These are phyloP conservation scores for Dascillus cervinus DNA, from an alignment of 2,888 invertebrate genomes.

Conservation along the genomic window DNA sequence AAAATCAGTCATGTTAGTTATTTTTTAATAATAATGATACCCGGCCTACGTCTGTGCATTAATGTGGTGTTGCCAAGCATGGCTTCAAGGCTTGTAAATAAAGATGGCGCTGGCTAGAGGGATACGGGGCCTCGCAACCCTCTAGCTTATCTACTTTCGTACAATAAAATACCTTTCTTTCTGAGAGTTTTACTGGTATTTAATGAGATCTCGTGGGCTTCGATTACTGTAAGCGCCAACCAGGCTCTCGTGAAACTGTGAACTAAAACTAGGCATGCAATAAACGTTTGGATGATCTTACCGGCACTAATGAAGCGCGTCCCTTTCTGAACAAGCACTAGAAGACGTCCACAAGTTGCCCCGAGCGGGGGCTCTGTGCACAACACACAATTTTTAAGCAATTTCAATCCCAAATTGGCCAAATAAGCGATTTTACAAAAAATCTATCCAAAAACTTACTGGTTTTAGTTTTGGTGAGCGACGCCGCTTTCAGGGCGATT, in stretches of 20 bases:
- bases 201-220: conserved; percentile 33
- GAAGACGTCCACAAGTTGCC: conserved; percentile 39
- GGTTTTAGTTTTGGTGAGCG: conserved; percentile 32
- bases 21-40: too few relatives aligned
- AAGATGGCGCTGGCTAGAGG: too few relatives aligned
- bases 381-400: conserved; percentile 13
- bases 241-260: conserved; percentile 35
- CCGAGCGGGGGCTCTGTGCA: conserved; percentile 35
- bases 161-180: conserved; percentile 19
- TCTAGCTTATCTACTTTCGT: too few relatives aligned
- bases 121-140: too few relatives aligned
- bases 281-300: too few relatives aligned
- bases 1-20: too few relatives aligned
- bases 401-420: conserved; percentile 1
- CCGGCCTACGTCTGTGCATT: too few relatives aligned
- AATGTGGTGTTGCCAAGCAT: too few relatives aligned
- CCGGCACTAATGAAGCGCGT: conserved; percentile 39
- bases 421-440: not conserved
- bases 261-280: conserved; percentile 44
- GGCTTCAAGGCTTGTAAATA: too few relatives aligned
- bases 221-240: conserved; percentile 25
- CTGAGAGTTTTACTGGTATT: conserved; percentile 12
- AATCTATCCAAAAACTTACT: conserved; percentile 30
- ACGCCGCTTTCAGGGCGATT: conserved; percentile 38
- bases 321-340: conserved; percentile 41